Base-by-base conservation (phyloP, 2,888 invertebrate genomes). In the Harpalus rubripes region DNA sequence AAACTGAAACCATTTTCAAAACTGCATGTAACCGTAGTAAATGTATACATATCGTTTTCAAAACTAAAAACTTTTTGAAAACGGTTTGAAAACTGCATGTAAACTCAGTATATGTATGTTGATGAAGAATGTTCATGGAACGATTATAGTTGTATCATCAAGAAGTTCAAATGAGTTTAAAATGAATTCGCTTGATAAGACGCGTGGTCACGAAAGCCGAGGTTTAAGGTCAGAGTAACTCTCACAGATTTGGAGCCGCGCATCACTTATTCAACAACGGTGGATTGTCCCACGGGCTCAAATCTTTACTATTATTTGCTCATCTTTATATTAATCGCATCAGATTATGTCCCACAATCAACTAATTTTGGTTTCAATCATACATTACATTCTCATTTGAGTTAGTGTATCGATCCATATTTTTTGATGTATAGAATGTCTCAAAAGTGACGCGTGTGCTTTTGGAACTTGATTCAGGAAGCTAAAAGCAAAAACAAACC, bases 131-230 rank as follows among this genome's bases (percentile, higher is more conserved):
- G 12, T 52, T 12, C 2, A 52, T 12, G 10, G 44, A 52, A 12
- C 12, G 44, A 81, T 56, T 81, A 65, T 41, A 52, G n/a, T 65
- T 63, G 65, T 56, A 81, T 81, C 81, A 81, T 81, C 65, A 81
- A 65, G 63, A 44, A 81, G 44, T 65, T 81, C 41, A 81, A 80
- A 80, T 80, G 80, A 32, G 59, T 80, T 80, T 80, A 80, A 80
- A 81, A 81, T 81, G 81, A 81, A 81, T 81, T 81, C 65, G 52
- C 44, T 65, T 81, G 81, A 81, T 81, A 81, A 81, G 61, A 80
- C 16, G 61, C 56, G 58, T 65, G 65, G 81, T 81, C 81, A 81
- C 81, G 81, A 81, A 81, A 63, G 12, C 63, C 32, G 65, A 78
- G 59, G 65, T 81, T 81, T 81, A 58, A 81, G 81, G 81, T 81